Evolutionary conservation across 2,888 invertebrate species (phyloP).

Genomic region (Drosophila affinis): DNA sequence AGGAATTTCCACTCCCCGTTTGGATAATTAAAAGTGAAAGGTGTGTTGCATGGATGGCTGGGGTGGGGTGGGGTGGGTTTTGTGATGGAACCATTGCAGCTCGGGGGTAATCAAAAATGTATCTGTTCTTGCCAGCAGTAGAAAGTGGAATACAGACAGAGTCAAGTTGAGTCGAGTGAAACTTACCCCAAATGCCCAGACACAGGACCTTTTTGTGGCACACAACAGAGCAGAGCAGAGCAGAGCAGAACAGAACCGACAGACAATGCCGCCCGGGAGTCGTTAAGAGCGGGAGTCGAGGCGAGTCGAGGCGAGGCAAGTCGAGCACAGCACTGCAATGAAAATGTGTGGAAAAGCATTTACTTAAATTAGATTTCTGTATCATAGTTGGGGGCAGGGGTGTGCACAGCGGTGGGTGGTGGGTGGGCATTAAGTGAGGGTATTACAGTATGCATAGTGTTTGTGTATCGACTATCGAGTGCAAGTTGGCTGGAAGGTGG

Average conservation of each 20-base stretch:
- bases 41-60: constrained; percentile 13
- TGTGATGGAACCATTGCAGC: constrained; percentile 42
- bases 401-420: not conserved
- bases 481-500: not conserved
- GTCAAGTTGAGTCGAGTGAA: not conserved
- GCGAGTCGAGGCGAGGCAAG: no score
- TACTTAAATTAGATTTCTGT: constrained; percentile 67
- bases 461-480: not conserved
- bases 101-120: constrained; percentile 63
- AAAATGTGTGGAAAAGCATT: constrained; percentile 43
- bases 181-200: constrained; percentile 38
- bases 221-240: no score
- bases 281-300: constrained; percentile 60
- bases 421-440: not conserved
- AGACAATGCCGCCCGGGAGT: constrained; percentile 52
- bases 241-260: no score
- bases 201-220: constrained; percentile 11
- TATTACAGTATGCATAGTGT: not conserved
- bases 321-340: constrained; percentile 39
- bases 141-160: not conserved
- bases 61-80: constrained; percentile 7
- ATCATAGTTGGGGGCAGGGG: constrained; percentile 14
- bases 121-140: constrained; percentile 31
- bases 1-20: not conserved
- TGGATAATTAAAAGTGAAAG: constrained; percentile 44